Percentiles rank a stretch among this genome's conserved stretches.
Evolutionary conservation across 2,113 vertebrate genomes (phyloP).

Genomic region (Elanus axillaris): DNA sequence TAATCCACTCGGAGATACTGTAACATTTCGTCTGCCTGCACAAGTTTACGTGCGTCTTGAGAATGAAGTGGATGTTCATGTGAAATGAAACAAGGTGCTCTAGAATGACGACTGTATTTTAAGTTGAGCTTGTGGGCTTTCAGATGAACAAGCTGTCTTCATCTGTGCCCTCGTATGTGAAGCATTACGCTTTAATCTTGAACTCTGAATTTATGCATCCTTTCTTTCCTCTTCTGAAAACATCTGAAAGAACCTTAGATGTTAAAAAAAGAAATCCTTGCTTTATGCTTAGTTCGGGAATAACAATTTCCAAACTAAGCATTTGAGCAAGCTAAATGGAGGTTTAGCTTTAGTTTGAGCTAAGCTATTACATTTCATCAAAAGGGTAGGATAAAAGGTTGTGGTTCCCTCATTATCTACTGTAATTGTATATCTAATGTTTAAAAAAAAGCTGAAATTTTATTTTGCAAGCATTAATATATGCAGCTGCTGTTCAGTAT

Average conservation of each 20-base stretch:
- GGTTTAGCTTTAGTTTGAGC: not conserved
- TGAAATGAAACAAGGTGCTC: not conserved
- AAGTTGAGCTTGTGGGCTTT: not conserved
- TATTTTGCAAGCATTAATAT: not conserved
- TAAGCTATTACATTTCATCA: not conserved
- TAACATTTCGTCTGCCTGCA: not conserved
- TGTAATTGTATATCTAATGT: not conserved
- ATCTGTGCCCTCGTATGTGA: not conserved
- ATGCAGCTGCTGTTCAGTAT: not conserved
- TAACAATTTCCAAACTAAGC: not conserved
- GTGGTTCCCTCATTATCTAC: not conserved
- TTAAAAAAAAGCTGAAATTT: not conserved
- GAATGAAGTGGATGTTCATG: not conserved
- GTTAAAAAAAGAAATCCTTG: not conserved
- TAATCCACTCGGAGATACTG: not conserved
- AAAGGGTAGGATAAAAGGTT: not conserved
- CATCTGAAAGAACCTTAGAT: slow-evolving; percentile 4
- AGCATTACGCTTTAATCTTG: not conserved
- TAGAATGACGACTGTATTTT: not conserved
- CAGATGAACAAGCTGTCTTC: not conserved
- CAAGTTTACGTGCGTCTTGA: not conserved
- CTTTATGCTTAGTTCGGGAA: not conserved
- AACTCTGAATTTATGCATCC: not conserved
- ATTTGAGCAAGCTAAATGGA: not conserved
- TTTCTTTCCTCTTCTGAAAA: slow-evolving; percentile 1